Base-by-base conservation (phyloP, 1,140 invertebrate genomes). In the Macrobrachium nipponense region DNA sequence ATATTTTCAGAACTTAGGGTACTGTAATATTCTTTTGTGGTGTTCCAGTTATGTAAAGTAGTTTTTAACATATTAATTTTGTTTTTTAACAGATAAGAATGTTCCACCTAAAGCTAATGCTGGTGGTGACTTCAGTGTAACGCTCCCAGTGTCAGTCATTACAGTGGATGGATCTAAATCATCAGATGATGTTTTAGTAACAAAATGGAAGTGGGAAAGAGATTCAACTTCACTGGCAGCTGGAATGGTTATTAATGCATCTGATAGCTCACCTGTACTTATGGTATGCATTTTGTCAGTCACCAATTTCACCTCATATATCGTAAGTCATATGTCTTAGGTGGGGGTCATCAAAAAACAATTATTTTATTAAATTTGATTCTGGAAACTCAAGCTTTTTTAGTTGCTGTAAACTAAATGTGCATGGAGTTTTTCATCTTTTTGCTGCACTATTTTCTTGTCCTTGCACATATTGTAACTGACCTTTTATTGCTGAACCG, bases 81-180 rank as follows among this genome's bases (percentile, higher is more conserved):
- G 6, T n/a, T 78, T 86, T 90, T 81, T 89, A 81, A 86, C 76
- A 97, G 96, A 96, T 92, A 95, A 95, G 91, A 99, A 99, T 92
- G 94, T 95, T 43, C 93, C 95, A 11, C 97, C 97, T 0, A 95
- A 95, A 90, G 97, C 97, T 1, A 95, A 97, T 90, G 97, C 96
- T 27, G 97, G 97, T 43, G 95, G 95, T 1, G 95, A 97, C 91
- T 94, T 95, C 89, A 94, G 94, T 58, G 92, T 98, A 0, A 93
- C 94, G 11, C 91, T 97, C 15, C 97, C 97, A 0, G 91, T 95
- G 3, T 94, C 93, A 27, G 94, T 95, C 11, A 92, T 98, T 2
- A 93, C 94, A 59, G 92, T 98, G 44, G 97, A 98, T 92, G 97
- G 97, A 0, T 95, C 95, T 0, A 92, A 93, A 77, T 98, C 97